Base-by-base conservation (phyloP, 1,140 invertebrate species). In the Drosophila kikkawai region DNA sequence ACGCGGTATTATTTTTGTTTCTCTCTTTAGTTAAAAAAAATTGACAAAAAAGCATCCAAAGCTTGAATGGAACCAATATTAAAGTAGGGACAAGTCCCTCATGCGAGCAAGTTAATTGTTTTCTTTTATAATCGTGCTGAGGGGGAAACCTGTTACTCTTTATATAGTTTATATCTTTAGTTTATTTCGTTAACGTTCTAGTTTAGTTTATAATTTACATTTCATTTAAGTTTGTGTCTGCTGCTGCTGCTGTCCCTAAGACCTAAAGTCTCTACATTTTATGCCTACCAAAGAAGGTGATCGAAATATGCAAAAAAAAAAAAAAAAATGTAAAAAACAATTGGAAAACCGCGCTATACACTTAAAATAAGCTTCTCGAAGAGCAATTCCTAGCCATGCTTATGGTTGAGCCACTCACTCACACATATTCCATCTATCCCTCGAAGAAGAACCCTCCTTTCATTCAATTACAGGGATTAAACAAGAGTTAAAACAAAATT, bases 121-220 rank as follows among this genome's bases (percentile, higher is more conserved):
- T 56, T 39, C 13, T 50, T 42, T 60, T 47, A 70, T 55, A 39
- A 48, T 73, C 53, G 56, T 66, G 60, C 77, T 70, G 34, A 50
- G 12, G 74, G 74, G 64, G 84, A 80, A 88, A 88, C 80, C 84
- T 83, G 67, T 75, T 70, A 55, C 39, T 37, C 12, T 61, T 82
- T 56, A 61, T 56, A 42, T 61, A 63, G 42, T 85, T 73, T 75
- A 71, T 44, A 17, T 29, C 1, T 55, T 39, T 70, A 69, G 67
- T 70, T 70, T 55, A 69, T 68, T 70, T 70, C 48, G 51, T 55
- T 55, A 69, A 73, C 50, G 37, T 37, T 51, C 69, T 73, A 73
- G 53, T 73, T 73, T 73, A 73, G 44, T 73, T 73, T 73, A 73
- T 73, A 73, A 60, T 73, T 73, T 73, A 73, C 69, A 73, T 58